Conservation (phyloP, 2,797 vertebrate species). For the Myotis pilosus region DNA sequence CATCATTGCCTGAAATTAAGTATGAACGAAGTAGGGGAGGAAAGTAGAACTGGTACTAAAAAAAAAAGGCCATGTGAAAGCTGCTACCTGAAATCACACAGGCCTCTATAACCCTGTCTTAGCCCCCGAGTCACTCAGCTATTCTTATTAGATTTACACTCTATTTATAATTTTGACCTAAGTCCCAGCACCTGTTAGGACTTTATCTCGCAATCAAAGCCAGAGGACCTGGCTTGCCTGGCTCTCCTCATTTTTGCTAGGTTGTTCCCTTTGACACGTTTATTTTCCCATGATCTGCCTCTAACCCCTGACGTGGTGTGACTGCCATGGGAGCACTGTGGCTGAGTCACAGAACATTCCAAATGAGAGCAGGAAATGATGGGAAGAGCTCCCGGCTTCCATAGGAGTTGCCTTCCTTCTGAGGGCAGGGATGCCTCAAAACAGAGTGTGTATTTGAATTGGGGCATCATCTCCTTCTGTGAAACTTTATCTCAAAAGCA, state of each 20-base stretch:
- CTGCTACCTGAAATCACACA: not conserved
- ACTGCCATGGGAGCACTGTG: too few relatives aligned
- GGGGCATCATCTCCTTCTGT: not conserved
- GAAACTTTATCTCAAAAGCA: not conserved
- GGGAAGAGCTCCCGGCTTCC: not conserved
- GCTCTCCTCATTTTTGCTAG: not conserved
- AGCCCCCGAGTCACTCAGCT: not conserved
- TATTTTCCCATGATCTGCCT: slow-evolving; percentile 11
- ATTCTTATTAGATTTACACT: slow-evolving; percentile 37
- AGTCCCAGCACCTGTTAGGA: slow-evolving; percentile 66
- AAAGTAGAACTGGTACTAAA: not conserved
- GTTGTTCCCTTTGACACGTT: not conserved
- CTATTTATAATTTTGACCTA: slow-evolving; percentile 72
- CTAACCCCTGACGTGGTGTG: not conserved
- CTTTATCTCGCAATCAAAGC: slow-evolving; percentile 11
- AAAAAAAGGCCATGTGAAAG: not conserved
- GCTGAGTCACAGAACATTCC: not conserved
- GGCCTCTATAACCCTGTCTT: not conserved
- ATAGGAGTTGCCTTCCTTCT: not conserved
- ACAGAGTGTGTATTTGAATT: not conserved
- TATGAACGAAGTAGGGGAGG: not conserved
- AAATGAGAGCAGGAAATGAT: not conserved
- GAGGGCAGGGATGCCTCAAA: not conserved
- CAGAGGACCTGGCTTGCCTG: slow-evolving; percentile 2
- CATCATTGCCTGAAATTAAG: not conserved